These are phyloP conservation scores for Apodemus sylvaticus DNA, from an alignment of 2,113 vertebrate species.

Conservation along the genomic window DNA sequence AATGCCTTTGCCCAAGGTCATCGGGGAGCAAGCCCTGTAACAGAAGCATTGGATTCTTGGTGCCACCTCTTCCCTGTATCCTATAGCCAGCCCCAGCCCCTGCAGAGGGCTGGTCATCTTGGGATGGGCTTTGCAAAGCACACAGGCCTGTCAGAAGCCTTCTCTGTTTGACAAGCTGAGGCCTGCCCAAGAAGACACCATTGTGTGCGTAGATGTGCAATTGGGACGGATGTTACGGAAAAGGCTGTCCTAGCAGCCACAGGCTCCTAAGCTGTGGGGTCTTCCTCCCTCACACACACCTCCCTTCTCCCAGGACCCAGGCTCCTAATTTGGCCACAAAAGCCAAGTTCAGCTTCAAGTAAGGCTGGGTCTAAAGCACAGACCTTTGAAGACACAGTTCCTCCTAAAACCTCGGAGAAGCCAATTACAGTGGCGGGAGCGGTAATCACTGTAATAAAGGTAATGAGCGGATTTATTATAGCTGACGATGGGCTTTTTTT, in stretches of 20 bases:
- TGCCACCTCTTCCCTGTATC: neutral
- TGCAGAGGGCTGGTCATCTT: neutral
- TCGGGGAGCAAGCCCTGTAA: accelerated
- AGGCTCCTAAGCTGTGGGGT: neutral
- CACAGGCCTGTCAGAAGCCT: neutral
- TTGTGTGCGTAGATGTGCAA: neutral
- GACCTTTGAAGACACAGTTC: constrained; percentile 69
- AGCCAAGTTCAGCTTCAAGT: constrained; percentile 35
- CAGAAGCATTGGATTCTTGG: accelerated
- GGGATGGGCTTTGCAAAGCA: neutral
- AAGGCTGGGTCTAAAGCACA: constrained; percentile 8
- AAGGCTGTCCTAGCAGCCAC: neutral
- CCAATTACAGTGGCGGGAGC: constrained; percentile 63
- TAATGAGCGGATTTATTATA: constrained; percentile 71
- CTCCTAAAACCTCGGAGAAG: constrained; percentile 63
- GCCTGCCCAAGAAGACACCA: neutral
- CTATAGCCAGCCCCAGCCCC: neutral
- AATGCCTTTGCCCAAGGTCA: neutral
- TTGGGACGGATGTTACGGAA: accelerated
- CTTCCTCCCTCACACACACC: too few relatives aligned
- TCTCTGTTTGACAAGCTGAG: neutral
- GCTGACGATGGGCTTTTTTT: constrained; percentile 56
- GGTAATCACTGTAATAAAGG: constrained; percentile 65
- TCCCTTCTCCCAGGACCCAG: neutral
- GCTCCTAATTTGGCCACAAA: constrained; percentile 24